phyloP scores from a whole-genome alignment of 2,797 vertebrate species.

The Petrocephalus sullivani region DNA sequence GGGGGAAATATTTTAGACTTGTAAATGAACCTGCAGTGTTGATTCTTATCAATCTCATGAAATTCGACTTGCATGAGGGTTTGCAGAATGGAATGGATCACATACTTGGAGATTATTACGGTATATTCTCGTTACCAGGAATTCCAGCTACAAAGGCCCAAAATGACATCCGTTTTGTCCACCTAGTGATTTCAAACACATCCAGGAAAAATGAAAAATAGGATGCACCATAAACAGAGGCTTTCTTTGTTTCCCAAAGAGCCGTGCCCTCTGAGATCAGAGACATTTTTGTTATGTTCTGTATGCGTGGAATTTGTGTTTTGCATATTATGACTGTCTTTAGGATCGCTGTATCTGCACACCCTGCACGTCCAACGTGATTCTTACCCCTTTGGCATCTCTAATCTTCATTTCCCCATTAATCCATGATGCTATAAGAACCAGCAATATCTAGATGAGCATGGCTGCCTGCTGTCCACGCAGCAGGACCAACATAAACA shows the following conservation, averaged over 20 bases:
- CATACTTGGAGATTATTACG: neutral
- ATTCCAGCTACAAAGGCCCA: neutral
- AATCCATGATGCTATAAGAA: neutral
- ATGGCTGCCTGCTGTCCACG: neutral
- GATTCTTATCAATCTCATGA: neutral
- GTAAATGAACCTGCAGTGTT: too few relatives aligned
- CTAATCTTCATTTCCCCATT: neutral
- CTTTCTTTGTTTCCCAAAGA: neutral
- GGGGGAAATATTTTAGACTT: too few relatives aligned
- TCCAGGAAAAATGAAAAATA: neutral
- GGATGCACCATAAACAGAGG: neutral
- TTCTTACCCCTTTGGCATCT: neutral
- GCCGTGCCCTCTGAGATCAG: neutral
- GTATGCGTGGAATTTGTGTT: neutral
- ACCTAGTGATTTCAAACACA: neutral
- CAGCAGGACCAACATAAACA: neutral
- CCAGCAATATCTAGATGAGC: neutral
- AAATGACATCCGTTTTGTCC: neutral
- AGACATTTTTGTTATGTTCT: neutral
- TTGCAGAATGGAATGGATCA: neutral
- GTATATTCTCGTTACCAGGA: neutral
- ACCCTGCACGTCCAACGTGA: neutral
- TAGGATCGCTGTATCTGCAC: neutral
- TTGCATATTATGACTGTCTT: neutral
- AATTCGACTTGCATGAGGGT: neutral